Evolutionary conservation across 2,113 vertebrate species (phyloP), one percentile per base, ranked within the genome.

Genomic region (Cyanoramphus novaezelandiae): DNA sequence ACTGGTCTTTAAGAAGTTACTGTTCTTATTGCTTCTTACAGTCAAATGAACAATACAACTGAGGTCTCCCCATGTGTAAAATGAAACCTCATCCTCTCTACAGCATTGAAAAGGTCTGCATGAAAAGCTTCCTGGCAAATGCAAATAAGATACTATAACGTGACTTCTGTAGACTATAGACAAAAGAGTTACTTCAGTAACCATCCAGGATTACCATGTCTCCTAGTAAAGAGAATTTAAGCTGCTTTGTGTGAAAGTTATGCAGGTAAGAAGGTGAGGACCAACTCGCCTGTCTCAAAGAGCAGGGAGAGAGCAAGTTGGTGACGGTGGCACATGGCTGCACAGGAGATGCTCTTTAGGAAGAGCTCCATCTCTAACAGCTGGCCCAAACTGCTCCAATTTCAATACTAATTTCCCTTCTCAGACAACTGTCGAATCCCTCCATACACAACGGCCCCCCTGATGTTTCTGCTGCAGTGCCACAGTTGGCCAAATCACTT

Each of bases 161-260:
- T 8, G 35, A 55, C 68, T 75, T 44, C 43, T 7, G n/a, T 2
- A 31, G 47, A 21, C 44, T 41, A 20, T 2, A 14, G 39, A 33
- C 49, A 65, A 39, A 23, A 27, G 24, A 24, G 9, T 5, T 35
- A 37, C 15, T 43, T 53, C 64, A 41, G 2, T 25, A n/a, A 53
- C 23, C 1, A 2, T 17, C 39, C 50, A 18, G n/a, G 60, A 59
- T 25, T 37, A 14, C 33, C 1, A 0, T 12, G 25, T 29, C n/a
- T 44, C 21, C 10, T n/a, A 35, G 33, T 39, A 44, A n/a, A n/a
- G 29, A n/a, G 7, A 49, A 62, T 29, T 43, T 43, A 37, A 72
- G 20, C 31, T 44, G 43, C 24, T 75, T 28, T n/a, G 28, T 37
- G 35, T 24, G 18, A 21, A 41, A 74, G 25, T 4, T 10, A n/a